A percentile compares a stretch with the other conserved stretches of the same genome.
Evolutionary conservation across 2,113 vertebrate species (phyloP).

Genomic region (Boleophthalmus pectinirostris): DNA sequence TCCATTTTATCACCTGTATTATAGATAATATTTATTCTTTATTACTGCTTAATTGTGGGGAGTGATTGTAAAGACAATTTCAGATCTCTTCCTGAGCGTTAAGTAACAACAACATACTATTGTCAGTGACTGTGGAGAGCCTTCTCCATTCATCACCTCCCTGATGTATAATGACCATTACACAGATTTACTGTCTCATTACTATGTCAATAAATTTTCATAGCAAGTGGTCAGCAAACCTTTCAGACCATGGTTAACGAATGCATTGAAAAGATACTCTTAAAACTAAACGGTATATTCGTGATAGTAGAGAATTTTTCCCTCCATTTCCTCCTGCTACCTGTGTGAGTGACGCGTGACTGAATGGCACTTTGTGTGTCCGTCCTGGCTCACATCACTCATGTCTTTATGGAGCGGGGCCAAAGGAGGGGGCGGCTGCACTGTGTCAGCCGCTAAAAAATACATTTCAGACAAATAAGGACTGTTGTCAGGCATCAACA

Average conservation of each 20-base stretch:
- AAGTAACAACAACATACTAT: slow-evolving; percentile 1
- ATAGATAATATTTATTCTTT: background rate
- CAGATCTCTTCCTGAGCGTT: background rate
- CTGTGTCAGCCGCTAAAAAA: slow-evolving; percentile 27
- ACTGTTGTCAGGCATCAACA: slow-evolving; percentile 15
- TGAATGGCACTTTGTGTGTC: slow-evolving; percentile 36
- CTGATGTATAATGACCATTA: slow-evolving; percentile 8
- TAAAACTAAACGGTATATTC: slow-evolving; percentile 27
- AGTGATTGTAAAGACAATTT: background rate
- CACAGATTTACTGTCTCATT: slow-evolving; percentile 10
- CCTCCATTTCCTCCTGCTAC: slow-evolving; percentile 24
- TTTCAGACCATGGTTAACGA: slow-evolving; percentile 1
- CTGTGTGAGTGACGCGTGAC: slow-evolving; percentile 42
- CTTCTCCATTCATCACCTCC: background rate
- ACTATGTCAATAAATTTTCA: slow-evolving; percentile 9
- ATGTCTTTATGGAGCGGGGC: slow-evolving; percentile 40
- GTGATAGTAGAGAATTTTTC: slow-evolving; percentile 35
- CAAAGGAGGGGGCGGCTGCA: slow-evolving; percentile 39
- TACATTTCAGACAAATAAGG: slow-evolving; percentile 27
- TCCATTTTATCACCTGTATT: background rate
- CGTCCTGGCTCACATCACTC: slow-evolving; percentile 48
- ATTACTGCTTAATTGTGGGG: background rate
- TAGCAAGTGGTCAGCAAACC: slow-evolving; percentile 9
- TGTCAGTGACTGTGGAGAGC: slow-evolving; percentile 1
- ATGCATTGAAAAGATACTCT: slow-evolving; percentile 6